phyloP scores from a whole-genome alignment of 2,113 vertebrate genomes.

The Lasiurus cinereus region DNA sequence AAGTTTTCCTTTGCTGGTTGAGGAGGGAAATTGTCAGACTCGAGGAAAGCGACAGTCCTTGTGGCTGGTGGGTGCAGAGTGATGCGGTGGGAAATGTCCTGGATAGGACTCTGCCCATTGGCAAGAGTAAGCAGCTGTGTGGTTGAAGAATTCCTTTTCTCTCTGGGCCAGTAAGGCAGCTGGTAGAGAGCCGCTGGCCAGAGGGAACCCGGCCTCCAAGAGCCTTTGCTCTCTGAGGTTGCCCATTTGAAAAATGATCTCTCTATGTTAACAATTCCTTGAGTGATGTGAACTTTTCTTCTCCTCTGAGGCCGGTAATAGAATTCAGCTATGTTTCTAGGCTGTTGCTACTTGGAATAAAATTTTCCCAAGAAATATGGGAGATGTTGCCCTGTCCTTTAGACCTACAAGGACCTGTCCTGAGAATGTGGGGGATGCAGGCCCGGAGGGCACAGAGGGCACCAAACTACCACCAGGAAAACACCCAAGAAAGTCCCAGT shows the following conservation, averaged over 20 bases:
- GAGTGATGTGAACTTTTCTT: neutral
- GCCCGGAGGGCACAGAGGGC: neutral
- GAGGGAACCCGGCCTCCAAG: neutral
- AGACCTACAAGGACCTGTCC: neutral
- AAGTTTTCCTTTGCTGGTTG: neutral
- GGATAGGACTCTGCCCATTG: neutral
- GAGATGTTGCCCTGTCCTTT: neutral
- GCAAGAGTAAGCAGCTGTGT: neutral
- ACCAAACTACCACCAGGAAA: neutral
- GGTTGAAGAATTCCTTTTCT: neutral
- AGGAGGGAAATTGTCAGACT: neutral
- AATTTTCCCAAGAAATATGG: neutral
- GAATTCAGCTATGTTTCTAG: neutral
- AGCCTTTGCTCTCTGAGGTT: neutral
- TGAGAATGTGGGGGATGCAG: neutral
- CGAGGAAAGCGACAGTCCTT: conserved; percentile 15
- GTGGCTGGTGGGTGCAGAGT: neutral
- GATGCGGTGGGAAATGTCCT: neutral
- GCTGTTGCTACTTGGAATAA: neutral
- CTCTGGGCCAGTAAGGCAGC: neutral
- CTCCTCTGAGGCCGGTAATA: neutral
- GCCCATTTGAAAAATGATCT: neutral
- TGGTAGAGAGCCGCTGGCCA: rapidly evolving
- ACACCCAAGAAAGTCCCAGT: neutral
- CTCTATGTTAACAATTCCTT: neutral